Evolutionary conservation across 2,113 vertebrate genomes (phyloP).

Genomic region (Elaphurus davidianus): DNA sequence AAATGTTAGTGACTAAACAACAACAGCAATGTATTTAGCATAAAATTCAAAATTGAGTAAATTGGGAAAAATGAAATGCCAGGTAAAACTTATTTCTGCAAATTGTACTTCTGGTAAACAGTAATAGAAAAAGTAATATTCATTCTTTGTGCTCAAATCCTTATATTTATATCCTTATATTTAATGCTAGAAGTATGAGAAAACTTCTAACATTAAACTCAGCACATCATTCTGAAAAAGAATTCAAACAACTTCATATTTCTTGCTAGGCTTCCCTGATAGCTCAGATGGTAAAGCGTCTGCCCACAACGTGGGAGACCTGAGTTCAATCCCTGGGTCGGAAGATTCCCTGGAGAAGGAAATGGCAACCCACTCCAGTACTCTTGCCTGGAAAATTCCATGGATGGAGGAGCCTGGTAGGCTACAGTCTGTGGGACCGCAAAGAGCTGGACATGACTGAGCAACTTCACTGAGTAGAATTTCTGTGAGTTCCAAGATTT

Average conservation of each 20-base stretch:
- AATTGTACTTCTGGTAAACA: background rate
- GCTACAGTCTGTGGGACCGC: background rate
- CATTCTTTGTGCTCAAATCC: background rate
- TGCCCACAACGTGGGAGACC: background rate
- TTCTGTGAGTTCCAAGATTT: background rate
- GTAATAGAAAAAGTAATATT: background rate
- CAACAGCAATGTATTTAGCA: background rate
- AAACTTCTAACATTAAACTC: slow-evolving; percentile 1
- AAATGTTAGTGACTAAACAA: background rate
- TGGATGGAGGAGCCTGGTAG: background rate
- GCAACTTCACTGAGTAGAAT: background rate
- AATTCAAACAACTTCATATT: background rate
- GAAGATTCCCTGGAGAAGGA: background rate
- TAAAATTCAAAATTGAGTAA: background rate
- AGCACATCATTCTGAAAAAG: background rate
- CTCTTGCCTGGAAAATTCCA: background rate
- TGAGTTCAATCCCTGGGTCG: accelerated
- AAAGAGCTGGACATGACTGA: background rate
- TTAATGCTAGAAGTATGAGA: background rate
- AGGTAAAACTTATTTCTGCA: background rate
- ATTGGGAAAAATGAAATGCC: background rate
- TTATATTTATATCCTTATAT: background rate
- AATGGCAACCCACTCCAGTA: background rate
- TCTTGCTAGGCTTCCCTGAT: background rate
- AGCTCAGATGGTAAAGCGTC: background rate